A percentile compares a stretch with the other conserved stretches of the same genome.
These are phyloP conservation scores for Anguilla pacifica DNA, from an alignment of 2,797 vertebrate genomes.

Conservation along the genomic window DNA sequence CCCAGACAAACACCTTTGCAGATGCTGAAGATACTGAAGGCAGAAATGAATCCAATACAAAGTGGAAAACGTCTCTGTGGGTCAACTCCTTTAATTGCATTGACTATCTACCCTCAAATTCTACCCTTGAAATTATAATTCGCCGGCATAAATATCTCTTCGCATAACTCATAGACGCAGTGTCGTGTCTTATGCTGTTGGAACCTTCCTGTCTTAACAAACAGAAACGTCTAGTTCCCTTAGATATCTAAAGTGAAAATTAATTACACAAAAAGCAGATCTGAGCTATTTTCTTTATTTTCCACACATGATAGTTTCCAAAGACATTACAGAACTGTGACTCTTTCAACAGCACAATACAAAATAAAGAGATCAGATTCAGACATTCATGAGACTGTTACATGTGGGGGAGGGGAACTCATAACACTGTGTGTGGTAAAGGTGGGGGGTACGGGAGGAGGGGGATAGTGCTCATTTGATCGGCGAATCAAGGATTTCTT, in stretches of 20 bases:
- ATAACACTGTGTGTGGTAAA: conserved; percentile 58
- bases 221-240: conserved; percentile 7
- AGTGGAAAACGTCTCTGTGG: background rate
- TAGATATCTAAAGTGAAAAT: conserved; percentile 15
- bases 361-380: conserved; percentile 70
- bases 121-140: conserved; percentile 23
- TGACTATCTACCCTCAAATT: conserved; percentile 27
- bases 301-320: conserved; percentile 50
- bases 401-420: background rate
- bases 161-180: conserved; percentile 40
- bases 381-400: conserved; percentile 65
- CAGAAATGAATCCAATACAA: conserved; percentile 7
- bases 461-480: conserved; percentile 80
- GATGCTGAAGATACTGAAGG: conserved; percentile 51
- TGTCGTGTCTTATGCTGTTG: conserved; percentile 32
- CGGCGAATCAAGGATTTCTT: conserved; percentile 92
- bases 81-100: conserved; percentile 24
- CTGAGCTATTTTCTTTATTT: conserved; percentile 54
- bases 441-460: background rate
- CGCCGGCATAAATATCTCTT: conserved; percentile 28
- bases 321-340: conserved; percentile 70
- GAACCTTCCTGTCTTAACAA: background rate
- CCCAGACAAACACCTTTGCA: conserved; percentile 19
- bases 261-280: conserved; percentile 58
- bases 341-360: conserved; percentile 68